Evolutionary conservation across 1,140 invertebrate species (phyloP).

Genomic region (Copidosoma floridanum): DNA sequence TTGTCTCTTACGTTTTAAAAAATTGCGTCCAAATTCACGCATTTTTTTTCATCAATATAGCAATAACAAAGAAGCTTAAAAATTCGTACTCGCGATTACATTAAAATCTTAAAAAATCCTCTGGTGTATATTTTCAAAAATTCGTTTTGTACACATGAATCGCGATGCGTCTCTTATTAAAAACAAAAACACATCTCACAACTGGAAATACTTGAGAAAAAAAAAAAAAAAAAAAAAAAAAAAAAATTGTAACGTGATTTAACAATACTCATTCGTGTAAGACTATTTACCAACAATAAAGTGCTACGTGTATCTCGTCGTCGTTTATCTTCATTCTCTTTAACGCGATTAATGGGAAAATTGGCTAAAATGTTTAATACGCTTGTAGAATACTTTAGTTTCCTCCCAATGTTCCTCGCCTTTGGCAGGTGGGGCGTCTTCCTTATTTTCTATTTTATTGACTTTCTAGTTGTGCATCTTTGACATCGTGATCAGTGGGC

Average conservation of each 20-base stretch:
- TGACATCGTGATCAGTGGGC: conserved; percentile 30
- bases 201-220: conserved; percentile 23
- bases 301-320: conserved; percentile 14
- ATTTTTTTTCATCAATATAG: too few relatives aligned
- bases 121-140: conserved; percentile 14
- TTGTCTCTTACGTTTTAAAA: too few relatives aligned
- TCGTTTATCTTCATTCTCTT: conserved; percentile 20
- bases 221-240: conserved; percentile 46
- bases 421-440: too few relatives aligned
- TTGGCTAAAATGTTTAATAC: conserved; percentile 44
- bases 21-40: too few relatives aligned
- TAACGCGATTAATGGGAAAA: conserved; percentile 37
- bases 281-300: too few relatives aligned
- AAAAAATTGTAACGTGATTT: conserved; percentile 26
- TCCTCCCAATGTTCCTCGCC: conserved; percentile 33
- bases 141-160: conserved; percentile 8
- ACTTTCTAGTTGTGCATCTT: conserved; percentile 42
- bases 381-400: conserved; percentile 40
- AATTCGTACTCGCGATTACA: conserved; percentile 9
- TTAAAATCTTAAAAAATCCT: conserved; percentile 28
- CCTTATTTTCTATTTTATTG: too few relatives aligned
- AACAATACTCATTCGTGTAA: conserved; percentile 17
- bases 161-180: too few relatives aligned
- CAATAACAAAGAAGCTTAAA: conserved; percentile 27
- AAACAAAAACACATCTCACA: too few relatives aligned